Percentiles rank a stretch among this genome's conserved stretches.
Evolutionary conservation across 2,113 vertebrate species (phyloP).

Genomic region (Cyanoderma ruficeps): DNA sequence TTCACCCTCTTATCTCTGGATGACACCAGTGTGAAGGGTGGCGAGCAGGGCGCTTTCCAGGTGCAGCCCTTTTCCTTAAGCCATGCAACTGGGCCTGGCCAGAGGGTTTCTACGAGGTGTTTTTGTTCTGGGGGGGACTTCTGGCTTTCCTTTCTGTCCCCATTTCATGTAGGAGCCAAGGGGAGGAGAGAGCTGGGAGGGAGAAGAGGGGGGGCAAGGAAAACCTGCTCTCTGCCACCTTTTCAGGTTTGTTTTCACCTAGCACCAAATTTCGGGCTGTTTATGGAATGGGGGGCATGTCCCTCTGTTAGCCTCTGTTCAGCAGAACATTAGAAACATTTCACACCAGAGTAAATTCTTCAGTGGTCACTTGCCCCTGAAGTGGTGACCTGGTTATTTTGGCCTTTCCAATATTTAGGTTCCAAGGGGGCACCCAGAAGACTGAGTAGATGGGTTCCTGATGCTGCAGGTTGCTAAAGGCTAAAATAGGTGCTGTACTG

Average conservation of each 20-base stretch:
- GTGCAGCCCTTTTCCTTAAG: neutral
- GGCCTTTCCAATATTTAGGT: neutral
- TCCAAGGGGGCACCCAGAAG: neutral
- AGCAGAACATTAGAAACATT: neutral
- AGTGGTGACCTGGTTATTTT: neutral
- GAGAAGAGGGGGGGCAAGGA: neutral
- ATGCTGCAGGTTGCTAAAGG: neutral
- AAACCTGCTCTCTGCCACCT: neutral
- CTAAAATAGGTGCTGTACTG: neutral
- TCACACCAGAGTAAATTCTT: neutral
- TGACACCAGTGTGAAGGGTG: neutral
- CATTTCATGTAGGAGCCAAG: neutral
- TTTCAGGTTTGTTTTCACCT: neutral
- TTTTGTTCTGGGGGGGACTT: neutral
- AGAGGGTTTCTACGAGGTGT: neutral
- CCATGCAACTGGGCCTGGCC: neutral
- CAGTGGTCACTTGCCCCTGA: neutral
- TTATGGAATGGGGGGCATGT: neutral
- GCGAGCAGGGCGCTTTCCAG: neutral
- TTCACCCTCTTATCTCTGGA: neutral
- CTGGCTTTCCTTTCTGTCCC: neutral
- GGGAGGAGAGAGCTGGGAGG: neutral
- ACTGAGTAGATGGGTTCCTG: neutral
- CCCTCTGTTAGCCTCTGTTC: neutral
- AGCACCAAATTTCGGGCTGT: neutral